These are phyloP conservation scores for Paedocypris sp. DNA, from an alignment of 2,113 vertebrate genomes.

Conservation along the genomic window DNA sequence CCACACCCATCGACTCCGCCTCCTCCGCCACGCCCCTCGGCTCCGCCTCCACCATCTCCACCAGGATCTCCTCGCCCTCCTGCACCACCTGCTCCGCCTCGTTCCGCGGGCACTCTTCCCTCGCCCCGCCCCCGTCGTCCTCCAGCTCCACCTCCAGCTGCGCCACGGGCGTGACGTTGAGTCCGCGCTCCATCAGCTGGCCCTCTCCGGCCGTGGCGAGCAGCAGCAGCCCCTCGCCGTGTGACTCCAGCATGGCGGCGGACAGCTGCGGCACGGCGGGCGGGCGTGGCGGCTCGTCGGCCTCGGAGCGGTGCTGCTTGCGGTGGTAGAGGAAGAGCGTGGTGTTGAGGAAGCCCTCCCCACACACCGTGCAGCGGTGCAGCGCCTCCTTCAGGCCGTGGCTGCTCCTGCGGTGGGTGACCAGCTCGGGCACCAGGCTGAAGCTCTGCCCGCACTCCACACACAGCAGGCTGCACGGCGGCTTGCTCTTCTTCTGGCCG, in stretches of 20 bases:
- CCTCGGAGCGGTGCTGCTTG: slow-evolving; percentile 65
- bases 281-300: background rate
- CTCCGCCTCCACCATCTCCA: background rate
- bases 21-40: background rate
- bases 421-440: slow-evolving; percentile 69
- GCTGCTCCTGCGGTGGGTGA: slow-evolving; percentile 72
- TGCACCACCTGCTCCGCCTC: background rate
- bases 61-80: background rate
- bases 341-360: slow-evolving; percentile 81
- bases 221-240: slow-evolving; percentile 28
- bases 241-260: slow-evolving; percentile 13
- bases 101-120: background rate
- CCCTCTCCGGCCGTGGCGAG: slow-evolving; percentile 33
- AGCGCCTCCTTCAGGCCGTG: slow-evolving; percentile 71
- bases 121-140: background rate
- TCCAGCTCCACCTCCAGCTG: slow-evolving; percentile 29
- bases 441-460: slow-evolving; percentile 81
- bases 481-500: slow-evolving; percentile 53
- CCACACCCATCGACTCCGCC: background rate
- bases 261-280: slow-evolving; percentile 11
- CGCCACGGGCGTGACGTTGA: background rate
- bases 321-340: slow-evolving; percentile 89
- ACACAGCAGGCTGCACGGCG: slow-evolving; percentile 67
- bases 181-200: slow-evolving; percentile 28
- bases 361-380: slow-evolving; percentile 73